Base-by-base conservation (phyloP, 2,113 vertebrate genomes). In the Percopsis transmontana region DNA sequence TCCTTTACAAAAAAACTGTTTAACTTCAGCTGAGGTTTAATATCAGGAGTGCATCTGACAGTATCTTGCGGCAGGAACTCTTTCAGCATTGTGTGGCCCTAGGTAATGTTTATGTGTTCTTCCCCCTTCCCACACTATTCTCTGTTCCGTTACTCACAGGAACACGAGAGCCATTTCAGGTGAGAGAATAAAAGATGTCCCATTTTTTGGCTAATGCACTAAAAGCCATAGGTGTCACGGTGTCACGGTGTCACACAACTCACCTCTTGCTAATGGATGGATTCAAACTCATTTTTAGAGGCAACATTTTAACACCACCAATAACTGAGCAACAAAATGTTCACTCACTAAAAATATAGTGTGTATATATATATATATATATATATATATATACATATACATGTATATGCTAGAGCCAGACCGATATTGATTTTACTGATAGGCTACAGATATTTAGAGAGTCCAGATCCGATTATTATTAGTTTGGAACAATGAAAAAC, bases 201-300 rank as follows among this genome's bases (percentile, higher is more conserved):
- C 19, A 44, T 44, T 70, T 66, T 78, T 63, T 52, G 58, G 66
- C 58, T 63, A 51, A 47, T 23, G 62, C 68, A 64, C 57, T 58
- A 66, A 72, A 78, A 41, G 51, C 60, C 74, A 75, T 60, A 78
- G 80, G 83, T 50, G 70, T 81, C 79, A 56, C 42, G 80, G 83
- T 50, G 70, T 81, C 79, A 56, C 42, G 14, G 55, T 33, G 24
- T 20, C 48, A 42, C n/a, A 58, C 52, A 66, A 55, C 48, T 45
- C 53, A 40, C 61, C 70, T 62, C 62, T 45, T 1, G 19, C 70
- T 80, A 72, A 79, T 66, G 74, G 55, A 66, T 54, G 18, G 44
- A 44, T 38, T 69, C 44, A 1, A 44, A 47, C 41, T 58, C 21
- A 39, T 51, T 72, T 76, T 51, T 70, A 41, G 47, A 61, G 47